Conservation (phyloP, 2,797 vertebrate genomes). For the Typhlichthys subterraneus region DNA sequence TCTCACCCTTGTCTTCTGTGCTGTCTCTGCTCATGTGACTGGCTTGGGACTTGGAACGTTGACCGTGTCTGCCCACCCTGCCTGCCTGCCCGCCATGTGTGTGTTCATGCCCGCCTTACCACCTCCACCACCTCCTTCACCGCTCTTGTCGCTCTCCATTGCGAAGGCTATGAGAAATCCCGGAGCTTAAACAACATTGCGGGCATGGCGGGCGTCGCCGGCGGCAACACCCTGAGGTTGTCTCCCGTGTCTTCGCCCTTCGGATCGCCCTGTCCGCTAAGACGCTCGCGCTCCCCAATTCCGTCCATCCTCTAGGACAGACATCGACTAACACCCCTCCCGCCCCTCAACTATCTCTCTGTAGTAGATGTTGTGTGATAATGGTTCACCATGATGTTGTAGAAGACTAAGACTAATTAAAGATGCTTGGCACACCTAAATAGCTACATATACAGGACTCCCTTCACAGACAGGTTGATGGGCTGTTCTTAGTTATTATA, state of each 20-base stretch:
- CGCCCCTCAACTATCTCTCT: slow-evolving; percentile 11
- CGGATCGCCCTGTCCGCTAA: slow-evolving; percentile 92
- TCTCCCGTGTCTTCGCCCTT: slow-evolving; percentile 93
- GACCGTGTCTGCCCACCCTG: slow-evolving; percentile 59
- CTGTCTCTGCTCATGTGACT: slow-evolving; percentile 81
- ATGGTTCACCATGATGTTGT: slow-evolving; percentile 46
- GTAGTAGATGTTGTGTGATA: slow-evolving; percentile 41
- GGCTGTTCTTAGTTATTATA: slow-evolving; percentile 24
- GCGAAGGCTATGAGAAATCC: slow-evolving; percentile 95
- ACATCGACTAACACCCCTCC: background rate
- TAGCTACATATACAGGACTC: slow-evolving; percentile 5
- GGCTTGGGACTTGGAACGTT: slow-evolving; percentile 83
- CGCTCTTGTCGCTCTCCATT: slow-evolving; percentile 79
- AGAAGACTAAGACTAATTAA: slow-evolving; percentile 41
- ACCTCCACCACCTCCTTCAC: slow-evolving; percentile 41
- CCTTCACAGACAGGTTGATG: slow-evolving; percentile 30
- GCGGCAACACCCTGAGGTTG: slow-evolving; percentile 89
- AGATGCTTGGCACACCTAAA: slow-evolving; percentile 23
- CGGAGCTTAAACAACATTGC: slow-evolving; percentile 97
- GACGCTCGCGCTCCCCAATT: slow-evolving; percentile 90
- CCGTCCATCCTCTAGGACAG: slow-evolving; percentile 89
- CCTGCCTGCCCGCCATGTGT: slow-evolving; percentile 70
- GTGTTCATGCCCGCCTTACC: slow-evolving; percentile 61
- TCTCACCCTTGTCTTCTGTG: slow-evolving; percentile 81
- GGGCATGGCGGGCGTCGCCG: slow-evolving; percentile 90